phyloP scores from a whole-genome alignment of 2,797 vertebrate genomes.

The Synaphobranchus kaupii region DNA sequence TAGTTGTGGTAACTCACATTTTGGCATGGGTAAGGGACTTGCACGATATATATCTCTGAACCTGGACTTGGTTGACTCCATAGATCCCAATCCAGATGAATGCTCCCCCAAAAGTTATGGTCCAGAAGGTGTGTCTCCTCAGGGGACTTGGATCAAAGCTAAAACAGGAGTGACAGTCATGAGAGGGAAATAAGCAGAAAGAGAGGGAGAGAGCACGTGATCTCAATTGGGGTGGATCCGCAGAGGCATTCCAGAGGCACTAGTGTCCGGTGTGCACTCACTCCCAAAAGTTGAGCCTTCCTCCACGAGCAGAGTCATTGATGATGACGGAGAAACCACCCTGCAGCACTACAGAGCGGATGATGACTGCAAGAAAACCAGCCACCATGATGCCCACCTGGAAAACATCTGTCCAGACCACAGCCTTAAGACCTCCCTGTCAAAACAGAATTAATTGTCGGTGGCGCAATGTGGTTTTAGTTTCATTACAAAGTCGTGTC shows the following conservation, averaged over 20 bases:
- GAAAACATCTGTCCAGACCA: conserved; percentile 97
- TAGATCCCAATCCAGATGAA: conserved; percentile 88
- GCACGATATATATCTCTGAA: conserved; percentile 94
- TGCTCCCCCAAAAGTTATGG: conserved; percentile 82
- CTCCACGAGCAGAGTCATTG: conserved; percentile 80
- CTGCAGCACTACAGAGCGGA: conserved; percentile 77
- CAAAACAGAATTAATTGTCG: conserved; percentile 38
- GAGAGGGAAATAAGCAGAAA: not conserved
- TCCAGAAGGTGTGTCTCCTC: conserved; percentile 94
- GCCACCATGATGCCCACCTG: conserved; percentile 91
- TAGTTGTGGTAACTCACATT: conserved; percentile 76
- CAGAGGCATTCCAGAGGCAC: not conserved
- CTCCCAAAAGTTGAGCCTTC: conserved; percentile 91
- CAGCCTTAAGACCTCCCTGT: conserved; percentile 94
- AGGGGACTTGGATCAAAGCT: conserved; percentile 89
- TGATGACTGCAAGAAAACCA: conserved; percentile 86
- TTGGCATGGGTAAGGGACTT: conserved; percentile 86
- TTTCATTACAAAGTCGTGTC: not conserved
- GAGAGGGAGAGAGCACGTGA: not conserved
- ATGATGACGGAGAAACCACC: conserved; percentile 79
- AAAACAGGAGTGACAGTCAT: conserved; percentile 41
- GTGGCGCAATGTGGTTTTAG: not conserved
- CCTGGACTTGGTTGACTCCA: conserved; percentile 90
- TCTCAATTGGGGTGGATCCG: not conserved
- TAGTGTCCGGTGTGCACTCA: conserved; percentile 64